Base-by-base conservation (phyloP, 1,140 invertebrate genomes). In the Lepidotrigona ventralis region DNA sequence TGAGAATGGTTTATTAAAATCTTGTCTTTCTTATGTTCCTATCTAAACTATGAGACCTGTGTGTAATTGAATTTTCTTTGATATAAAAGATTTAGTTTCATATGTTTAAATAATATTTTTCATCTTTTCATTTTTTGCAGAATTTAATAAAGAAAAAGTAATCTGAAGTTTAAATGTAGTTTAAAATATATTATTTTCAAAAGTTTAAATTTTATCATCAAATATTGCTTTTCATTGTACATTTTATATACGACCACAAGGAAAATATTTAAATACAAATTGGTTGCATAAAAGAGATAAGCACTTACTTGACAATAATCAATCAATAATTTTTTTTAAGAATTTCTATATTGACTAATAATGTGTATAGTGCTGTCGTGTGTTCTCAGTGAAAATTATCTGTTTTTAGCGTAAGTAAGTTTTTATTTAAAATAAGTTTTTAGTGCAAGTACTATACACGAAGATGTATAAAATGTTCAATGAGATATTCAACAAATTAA, bases 171-270 rank as follows among this genome's bases (percentile, higher is more conserved):
- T 60, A 46, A 46, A 46, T 46, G 8, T 8, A 46, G 6, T 46
- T 46, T 46, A 46, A 46, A 46, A 46, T 46, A 6, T 0, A 46
- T 46, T 46, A 6, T 46, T 46, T 46, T 46, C 8, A 46, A 46
- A 46, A 60, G 23, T n/a, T n/a, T 60, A 8, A 46, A 46, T 8
- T 60, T 60, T n/a, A 60, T n/a, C 12, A 14, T 14, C 1, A 12
- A 1, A 14, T n/a, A 1, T n/a, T 23, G 12, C 3, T 2, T 60
- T 60, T 60, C 12, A 2, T 60, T 60, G 23, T n/a, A 14, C 58
- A 0, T 12, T n/a, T n/a, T 0, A 5, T 60, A n/a, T n/a, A 14
- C 23, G 12, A n/a, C 23, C 58, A n/a, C 3, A 23, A 60, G 5
- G 11, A 60, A 12, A 60, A 60, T 60, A 46, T 46, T 46, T 46